Evolutionary conservation across 2,797 vertebrate genomes (phyloP), one percentile per base, ranked within the genome.

Genomic region (Sphaeramia orbicularis): DNA sequence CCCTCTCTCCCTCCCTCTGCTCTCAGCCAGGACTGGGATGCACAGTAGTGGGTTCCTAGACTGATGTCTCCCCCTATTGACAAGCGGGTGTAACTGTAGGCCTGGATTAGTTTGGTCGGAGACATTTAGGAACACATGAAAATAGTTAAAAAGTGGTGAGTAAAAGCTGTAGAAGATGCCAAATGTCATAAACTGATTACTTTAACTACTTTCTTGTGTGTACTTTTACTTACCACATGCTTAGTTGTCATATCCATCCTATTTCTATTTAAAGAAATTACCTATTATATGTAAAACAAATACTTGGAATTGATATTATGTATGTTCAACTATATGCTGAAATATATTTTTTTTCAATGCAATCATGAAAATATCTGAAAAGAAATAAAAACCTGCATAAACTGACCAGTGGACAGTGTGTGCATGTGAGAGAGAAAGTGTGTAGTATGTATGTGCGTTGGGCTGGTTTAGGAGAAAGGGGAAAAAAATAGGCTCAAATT

Each of bases 61-160:
- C 91, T 77, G 73, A 66, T 94, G 92, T 93, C 94, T 69, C 93
- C 93, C 90, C 92, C 93, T 93, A 59, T 93, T 88, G 92, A 89
- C 64, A 15, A 10, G 0, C 8, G 15, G 1, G 1, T 14, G 61
- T 44, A 36, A 60, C 35, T 36, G 41, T 30, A n/a, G n/a, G n/a
- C n/a, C n/a, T n/a, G n/a, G n/a, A n/a, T n/a, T n/a, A n/a, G n/a
- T n/a, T n/a, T n/a, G n/a, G n/a, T n/a, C n/a, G n/a, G 19, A 45
- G 56, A 40, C 2, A 13, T 41, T 67, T 21, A 9, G 7, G 64
- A 40, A 70, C 21, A 30, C 21, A 55, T 30, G 49, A 44, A 44
- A 50, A 50, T 18, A 7, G 48, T 62, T 57, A 42, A 49, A 14
- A 65, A 60, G 40, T 56, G 14, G 18, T n/a, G 1, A 50, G 19